Percentiles rank a stretch among this genome's conserved stretches.
phyloP scores from a whole-genome alignment of 1,140 invertebrate species.

The Druon quercuslanigerum region DNA sequence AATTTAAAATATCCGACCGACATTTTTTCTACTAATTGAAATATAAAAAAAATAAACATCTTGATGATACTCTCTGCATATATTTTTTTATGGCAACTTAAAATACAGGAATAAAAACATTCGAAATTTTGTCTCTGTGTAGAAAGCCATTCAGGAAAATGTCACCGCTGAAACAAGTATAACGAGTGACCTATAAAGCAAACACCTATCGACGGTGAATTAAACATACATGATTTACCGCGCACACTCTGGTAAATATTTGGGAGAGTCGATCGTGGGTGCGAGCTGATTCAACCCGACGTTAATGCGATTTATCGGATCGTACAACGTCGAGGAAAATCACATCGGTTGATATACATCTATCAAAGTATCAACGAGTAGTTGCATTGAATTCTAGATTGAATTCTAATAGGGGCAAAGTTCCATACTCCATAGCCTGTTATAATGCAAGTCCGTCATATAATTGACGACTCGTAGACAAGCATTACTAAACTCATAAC shows the following conservation, averaged over 20 bases:
- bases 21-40: too few species aligned
- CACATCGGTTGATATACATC: conserved; percentile 5
- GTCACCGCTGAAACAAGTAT: conserved; percentile 2
- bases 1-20: too few species aligned
- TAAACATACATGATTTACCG: conserved; percentile 12
- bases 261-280: conserved; percentile 23
- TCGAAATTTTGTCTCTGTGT: background rate
- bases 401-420: conserved; percentile 24
- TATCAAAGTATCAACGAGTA: conserved; percentile 13
- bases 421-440: background rate
- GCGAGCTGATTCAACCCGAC: conserved; percentile 17
- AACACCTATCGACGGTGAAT: conserved; percentile 10
- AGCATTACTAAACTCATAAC: background rate
- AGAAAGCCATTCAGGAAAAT: background rate
- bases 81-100: background rate
- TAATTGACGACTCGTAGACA: conserved; percentile 7
- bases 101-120: background rate
- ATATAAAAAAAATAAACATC: too few species aligned
- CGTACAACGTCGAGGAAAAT: conserved; percentile 13
- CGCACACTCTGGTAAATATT: conserved; percentile 14
- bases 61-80: too few species aligned
- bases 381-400: conserved; percentile 8
- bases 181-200: background rate
- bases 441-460: background rate
- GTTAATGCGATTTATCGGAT: conserved; percentile 21